Percentiles rank a stretch among this genome's conserved stretches.
Conservation (phyloP, 2,888 invertebrate genomes). For the Amblyjoppa proteus region DNA sequence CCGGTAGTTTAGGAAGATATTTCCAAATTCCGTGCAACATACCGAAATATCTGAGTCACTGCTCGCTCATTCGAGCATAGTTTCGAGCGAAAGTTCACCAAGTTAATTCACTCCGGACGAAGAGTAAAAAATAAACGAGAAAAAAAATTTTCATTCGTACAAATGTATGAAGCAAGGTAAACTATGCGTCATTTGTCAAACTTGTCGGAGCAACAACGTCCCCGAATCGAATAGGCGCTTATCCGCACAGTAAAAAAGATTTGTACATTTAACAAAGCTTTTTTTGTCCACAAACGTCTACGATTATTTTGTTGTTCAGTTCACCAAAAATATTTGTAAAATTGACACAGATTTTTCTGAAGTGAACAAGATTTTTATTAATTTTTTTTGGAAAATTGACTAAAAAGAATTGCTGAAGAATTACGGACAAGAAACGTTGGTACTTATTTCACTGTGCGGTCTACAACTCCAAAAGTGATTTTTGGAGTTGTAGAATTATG, state of each 20-base stretch:
- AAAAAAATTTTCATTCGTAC: slow-evolving; percentile 15
- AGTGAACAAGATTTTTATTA: no score
- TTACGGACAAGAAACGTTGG: no score
- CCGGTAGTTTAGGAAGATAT: slow-evolving; percentile 9
- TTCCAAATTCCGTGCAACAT: slow-evolving; percentile 11
- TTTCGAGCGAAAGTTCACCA: neutral
- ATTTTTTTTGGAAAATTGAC: no score
- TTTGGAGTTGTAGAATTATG: no score
- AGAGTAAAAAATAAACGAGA: neutral
- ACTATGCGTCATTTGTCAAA: slow-evolving; percentile 58
- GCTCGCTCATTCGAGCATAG: neutral
- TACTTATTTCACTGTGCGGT: neutral
- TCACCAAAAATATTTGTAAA: no score
- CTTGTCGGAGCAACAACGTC: slow-evolving; percentile 59
- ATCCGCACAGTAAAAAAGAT: no score
- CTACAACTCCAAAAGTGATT: neutral
- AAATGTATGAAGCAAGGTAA: slow-evolving; percentile 5
- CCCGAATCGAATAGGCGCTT: slow-evolving; percentile 43
- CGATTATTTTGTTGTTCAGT: no score
- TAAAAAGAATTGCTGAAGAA: no score
- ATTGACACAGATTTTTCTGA: no score
- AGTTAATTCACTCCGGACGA: no score
- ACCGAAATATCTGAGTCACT: slow-evolving; percentile 30
- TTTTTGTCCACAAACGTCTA: no score
- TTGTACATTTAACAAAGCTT: no score